Conservation (phyloP, 2,888 invertebrate genomes). For the Heliconius charithonia region DNA sequence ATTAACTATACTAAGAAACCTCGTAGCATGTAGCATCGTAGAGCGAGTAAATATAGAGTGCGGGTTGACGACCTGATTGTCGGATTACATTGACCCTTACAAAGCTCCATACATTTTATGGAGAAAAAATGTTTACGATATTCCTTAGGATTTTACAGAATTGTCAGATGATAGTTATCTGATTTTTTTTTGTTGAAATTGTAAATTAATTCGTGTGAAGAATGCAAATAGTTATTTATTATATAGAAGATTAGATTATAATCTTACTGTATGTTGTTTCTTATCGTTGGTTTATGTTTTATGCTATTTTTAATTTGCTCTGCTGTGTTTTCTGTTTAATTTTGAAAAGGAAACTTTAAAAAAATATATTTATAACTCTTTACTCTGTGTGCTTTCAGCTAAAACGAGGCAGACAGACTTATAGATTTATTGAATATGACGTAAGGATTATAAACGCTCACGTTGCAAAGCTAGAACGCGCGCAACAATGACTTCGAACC, state of each 20-base stretch:
- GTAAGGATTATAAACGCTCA: slow-evolving; percentile 25
- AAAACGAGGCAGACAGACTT: background rate
- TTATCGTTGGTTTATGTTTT: too few species aligned
- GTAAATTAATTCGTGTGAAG: background rate
- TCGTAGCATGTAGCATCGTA: slow-evolving; percentile 44
- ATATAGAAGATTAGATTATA: background rate
- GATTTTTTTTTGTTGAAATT: background rate
- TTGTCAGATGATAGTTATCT: background rate
- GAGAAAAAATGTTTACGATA: background rate
- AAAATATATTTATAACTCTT: background rate
- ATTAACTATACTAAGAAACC: slow-evolving; percentile 45
- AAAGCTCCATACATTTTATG: background rate
- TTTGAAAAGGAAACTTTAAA: background rate
- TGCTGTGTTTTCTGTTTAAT: background rate
- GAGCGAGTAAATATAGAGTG: slow-evolving; percentile 53
- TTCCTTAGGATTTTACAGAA: background rate
- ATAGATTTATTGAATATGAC: slow-evolving; percentile 9
- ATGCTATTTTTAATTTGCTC: background rate
- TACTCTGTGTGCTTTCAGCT: background rate
- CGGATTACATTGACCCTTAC: slow-evolving; percentile 20
- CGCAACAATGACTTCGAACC: slow-evolving; percentile 36
- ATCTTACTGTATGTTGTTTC: too few species aligned
- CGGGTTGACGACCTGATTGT: slow-evolving; percentile 57
- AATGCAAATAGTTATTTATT: background rate
- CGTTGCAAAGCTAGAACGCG: slow-evolving; percentile 36